These are phyloP conservation scores for Cavia aperea DNA, from an alignment of 2,113 vertebrate species.

Conservation along the genomic window DNA sequence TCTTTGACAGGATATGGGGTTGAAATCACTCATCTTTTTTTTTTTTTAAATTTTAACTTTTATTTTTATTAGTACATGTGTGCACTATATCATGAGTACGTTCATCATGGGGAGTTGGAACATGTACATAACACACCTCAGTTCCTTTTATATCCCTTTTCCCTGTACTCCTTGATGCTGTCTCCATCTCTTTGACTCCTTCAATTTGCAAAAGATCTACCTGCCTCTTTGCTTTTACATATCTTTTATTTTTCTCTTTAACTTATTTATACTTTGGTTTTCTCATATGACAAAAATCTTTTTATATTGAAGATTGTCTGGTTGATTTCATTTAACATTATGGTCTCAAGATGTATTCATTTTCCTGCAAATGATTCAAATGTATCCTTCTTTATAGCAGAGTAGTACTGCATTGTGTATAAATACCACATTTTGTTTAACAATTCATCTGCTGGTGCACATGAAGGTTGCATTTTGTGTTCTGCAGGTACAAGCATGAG, in stretches of 20 bases:
- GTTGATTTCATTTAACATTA: background rate
- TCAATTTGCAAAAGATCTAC: background rate
- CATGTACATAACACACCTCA: background rate
- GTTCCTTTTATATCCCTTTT: background rate
- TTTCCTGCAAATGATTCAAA: background rate
- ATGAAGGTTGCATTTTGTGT: background rate
- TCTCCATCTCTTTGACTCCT: background rate
- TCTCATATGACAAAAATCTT: background rate
- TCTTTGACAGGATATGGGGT: background rate
- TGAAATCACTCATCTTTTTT: background rate
- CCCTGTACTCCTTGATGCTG: background rate
- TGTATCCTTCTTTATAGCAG: background rate
- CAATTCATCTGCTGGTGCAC: background rate
- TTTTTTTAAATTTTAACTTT: background rate
- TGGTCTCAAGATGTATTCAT: background rate
- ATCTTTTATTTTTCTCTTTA: background rate
- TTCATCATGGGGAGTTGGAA: background rate
- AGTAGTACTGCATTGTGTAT: background rate
- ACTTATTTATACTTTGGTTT: background rate
- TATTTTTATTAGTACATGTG: background rate
- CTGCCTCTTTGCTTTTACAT: background rate
- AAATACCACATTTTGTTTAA: background rate
- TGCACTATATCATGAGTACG: background rate
- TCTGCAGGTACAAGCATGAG: background rate
- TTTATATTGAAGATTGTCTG: background rate